Conservation (phyloP, 2,888 invertebrate genomes). For the Noctua janthina region DNA sequence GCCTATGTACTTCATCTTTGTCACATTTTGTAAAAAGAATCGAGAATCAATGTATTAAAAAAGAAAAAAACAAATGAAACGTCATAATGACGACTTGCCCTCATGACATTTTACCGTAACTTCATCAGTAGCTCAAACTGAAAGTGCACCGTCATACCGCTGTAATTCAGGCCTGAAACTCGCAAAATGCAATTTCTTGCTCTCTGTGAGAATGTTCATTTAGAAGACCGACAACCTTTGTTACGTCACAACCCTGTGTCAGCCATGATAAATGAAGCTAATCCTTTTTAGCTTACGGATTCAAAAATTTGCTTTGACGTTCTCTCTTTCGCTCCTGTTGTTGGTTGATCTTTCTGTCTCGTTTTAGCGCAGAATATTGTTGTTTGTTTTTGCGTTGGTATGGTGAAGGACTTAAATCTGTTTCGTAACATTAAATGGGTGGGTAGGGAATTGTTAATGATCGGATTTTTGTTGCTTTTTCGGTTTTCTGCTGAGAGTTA, state of each 20-base stretch:
- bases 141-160: conserved; percentile 56
- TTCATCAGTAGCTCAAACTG: conserved; percentile 1
- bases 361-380: conserved; percentile 15
- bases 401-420: conserved; percentile 22
- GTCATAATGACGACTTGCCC: not conserved
- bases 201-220: conserved; percentile 65
- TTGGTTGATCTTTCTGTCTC: conserved; percentile 34
- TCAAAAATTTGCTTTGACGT: conserved; percentile 63
- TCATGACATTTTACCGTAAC: conserved; percentile 25
- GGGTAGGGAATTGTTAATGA: conserved; percentile 21
- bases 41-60: not conserved
- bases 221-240: conserved; percentile 67
- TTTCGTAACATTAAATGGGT: conserved; percentile 35
- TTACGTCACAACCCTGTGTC: conserved; percentile 64
- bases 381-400: conserved; percentile 15
- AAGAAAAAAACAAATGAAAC: not conserved
- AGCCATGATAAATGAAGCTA: conserved; percentile 71
- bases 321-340: conserved; percentile 43
- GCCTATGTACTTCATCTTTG: not conserved
- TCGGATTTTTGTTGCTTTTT: conserved; percentile 18
- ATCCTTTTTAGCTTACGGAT: conserved; percentile 70
- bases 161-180: conserved; percentile 42
- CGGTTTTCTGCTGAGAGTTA: not conserved
- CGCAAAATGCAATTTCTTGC: conserved; percentile 65
- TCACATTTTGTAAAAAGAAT: not conserved